These are phyloP conservation scores for Crocuta crocuta DNA, from an alignment of 2,113 vertebrate species.

Conservation along the genomic window DNA sequence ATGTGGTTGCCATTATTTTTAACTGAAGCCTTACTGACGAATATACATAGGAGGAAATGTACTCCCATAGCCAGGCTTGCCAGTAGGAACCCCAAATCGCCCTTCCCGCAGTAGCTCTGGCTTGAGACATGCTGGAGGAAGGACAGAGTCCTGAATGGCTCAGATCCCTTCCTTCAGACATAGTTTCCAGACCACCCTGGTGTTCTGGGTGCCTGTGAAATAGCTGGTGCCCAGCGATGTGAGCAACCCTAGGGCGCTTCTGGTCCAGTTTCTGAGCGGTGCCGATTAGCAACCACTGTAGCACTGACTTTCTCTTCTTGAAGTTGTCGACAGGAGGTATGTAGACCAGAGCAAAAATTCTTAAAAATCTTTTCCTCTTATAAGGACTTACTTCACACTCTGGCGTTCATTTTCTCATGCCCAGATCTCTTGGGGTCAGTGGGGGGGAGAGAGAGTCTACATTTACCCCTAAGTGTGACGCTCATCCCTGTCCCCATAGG, in stretches of 20 bases:
- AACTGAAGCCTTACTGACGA: not conserved
- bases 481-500: not conserved
- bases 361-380: not conserved
- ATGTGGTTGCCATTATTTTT: not conserved
- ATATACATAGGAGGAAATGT: not conserved
- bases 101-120: not conserved
- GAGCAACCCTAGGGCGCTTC: not conserved
- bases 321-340: not conserved
- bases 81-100: not conserved
- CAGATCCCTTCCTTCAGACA: not conserved
- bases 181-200: not conserved
- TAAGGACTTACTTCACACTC: not conserved
- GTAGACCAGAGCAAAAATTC: not conserved
- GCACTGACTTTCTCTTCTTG: not conserved
- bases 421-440: not conserved
- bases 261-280: rapidly evolving
- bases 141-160: not conserved
- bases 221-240: not conserved
- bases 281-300: not conserved
- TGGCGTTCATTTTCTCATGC: not conserved
- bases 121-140: not conserved
- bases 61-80: not conserved
- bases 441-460: not conserved
- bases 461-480: not conserved
- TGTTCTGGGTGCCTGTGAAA: not conserved